Base-by-base conservation (phyloP, 2,113 vertebrate species). In the Hystrix brachyura region DNA sequence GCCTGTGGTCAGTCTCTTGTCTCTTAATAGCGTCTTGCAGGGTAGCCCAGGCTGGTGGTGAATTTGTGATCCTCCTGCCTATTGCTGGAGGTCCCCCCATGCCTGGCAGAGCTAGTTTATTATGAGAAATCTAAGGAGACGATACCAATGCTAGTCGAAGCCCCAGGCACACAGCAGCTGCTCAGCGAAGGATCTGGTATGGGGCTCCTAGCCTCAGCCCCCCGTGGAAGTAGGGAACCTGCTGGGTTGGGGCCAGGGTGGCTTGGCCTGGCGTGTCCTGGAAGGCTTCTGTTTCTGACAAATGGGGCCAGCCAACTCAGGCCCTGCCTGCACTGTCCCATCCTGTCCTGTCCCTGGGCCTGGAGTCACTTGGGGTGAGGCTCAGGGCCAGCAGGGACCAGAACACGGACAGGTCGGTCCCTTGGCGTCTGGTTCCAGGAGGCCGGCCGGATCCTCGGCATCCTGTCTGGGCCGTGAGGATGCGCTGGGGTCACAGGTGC, bases 241-340 rank as follows among this genome's bases (percentile, higher is more conserved):
- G 57, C 60, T 43, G n/a, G 53, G 19, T n/a, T 5, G 34, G 59
- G 19, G n/a, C 8, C 53, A 14, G 59, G 10, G 25, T 23, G 32
- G 64, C 19, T 46, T 62, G 19, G 82, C 34, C 65, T 86, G 82
- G 55, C 59, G 57, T 83, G 64, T 43, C 17, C 55, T 85, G 51
- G 27, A 38, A 71, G 32, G 86, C 38, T 96, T 90, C 84, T 90
- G 89, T 97, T 97, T 96, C 98, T 87, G 69, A 95, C 91, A 92
- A 98, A 98, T 3, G 72, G 95, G 97, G 94, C 79, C 97, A 96
- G 95, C 95, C 93, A 96, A n/a, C 38, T 64, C 11, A 23, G 53
- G 89, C 46, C 59, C 64, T 51, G 64, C 72, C 64, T 55, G 62
- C 48, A 60, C n/a, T 80, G 69, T 92, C 86, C 78, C 32, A 95